These are phyloP conservation scores for Genyomyrus donnyi DNA, from an alignment of 2,113 vertebrate species.

Conservation along the genomic window DNA sequence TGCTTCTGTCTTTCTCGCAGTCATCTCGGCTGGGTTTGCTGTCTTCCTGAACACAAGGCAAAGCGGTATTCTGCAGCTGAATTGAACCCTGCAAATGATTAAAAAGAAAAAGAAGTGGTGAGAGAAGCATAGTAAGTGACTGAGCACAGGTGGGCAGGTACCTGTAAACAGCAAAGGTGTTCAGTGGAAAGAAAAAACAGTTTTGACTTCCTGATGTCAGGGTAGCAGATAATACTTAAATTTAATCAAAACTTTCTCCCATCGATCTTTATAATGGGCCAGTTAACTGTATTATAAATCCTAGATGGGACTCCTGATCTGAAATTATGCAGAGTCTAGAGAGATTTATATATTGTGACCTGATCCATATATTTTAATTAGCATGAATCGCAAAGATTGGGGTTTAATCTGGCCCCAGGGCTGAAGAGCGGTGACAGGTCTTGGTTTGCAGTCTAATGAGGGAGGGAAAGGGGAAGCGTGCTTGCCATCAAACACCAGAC, in stretches of 20 bases:
- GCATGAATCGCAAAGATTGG: conserved; percentile 8
- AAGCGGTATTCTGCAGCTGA: conserved; percentile 67
- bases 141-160: not conserved
- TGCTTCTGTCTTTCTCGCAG: conserved; percentile 72
- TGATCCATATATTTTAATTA: conserved; percentile 16
- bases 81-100: conserved; percentile 61
- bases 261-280: not conserved
- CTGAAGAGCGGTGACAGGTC: not conserved
- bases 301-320: not conserved
- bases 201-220: not conserved
- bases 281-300: conserved; percentile 12
- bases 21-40: conserved; percentile 70
- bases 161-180: not conserved
- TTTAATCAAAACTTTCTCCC: conserved; percentile 12
- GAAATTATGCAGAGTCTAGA: conserved; percentile 10
- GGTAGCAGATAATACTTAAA: not conserved
- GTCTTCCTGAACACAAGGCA: conserved; percentile 70
- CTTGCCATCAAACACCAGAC: not conserved
- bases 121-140: not conserved
- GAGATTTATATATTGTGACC: conserved; percentile 11
- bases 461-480: not conserved
- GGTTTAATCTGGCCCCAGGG: not conserved
- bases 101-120: not conserved
- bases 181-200: not conserved
- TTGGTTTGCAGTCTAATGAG: not conserved